These are phyloP conservation scores for Drosophila pseudoananassae DNA, from an alignment of 1,140 invertebrate genomes.

Conservation along the genomic window DNA sequence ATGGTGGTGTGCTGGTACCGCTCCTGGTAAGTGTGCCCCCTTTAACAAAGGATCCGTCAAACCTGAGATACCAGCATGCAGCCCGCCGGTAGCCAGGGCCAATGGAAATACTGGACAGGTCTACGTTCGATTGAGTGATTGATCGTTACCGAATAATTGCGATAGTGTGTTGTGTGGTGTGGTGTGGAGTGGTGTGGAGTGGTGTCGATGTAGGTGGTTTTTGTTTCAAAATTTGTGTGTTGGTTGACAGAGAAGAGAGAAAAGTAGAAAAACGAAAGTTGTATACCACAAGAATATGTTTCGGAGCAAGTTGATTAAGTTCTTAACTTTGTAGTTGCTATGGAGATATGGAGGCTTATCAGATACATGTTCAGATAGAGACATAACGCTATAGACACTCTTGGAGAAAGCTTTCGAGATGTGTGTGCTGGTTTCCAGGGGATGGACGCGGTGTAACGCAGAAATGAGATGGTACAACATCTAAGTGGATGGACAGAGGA, in stretches of 20 bases:
- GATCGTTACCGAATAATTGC: constrained; percentile 25
- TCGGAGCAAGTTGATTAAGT: constrained; percentile 56
- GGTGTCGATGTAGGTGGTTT: constrained; percentile 29
- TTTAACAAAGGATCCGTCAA: constrained; percentile 90
- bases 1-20: constrained; percentile 91
- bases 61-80: constrained; percentile 87
- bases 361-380: constrained; percentile 46
- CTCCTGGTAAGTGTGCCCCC: constrained; percentile 91
- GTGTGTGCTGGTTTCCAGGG: constrained; percentile 26
- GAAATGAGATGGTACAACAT: constrained; percentile 22
- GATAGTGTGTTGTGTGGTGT: constrained; percentile 12
- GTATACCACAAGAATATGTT: constrained; percentile 66
- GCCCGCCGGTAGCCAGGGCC: constrained; percentile 83
- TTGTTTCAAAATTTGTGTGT: constrained; percentile 26
- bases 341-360: constrained; percentile 62
- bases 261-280: constrained; percentile 79
- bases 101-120: constrained; percentile 84
- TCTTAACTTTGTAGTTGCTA: constrained; percentile 53
- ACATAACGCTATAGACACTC: constrained; percentile 44
- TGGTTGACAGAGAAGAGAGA: constrained; percentile 61
- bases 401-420: constrained; percentile 43
- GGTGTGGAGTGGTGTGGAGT: neutral
- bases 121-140: constrained; percentile 59
- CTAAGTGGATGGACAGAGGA: constrained; percentile 33
- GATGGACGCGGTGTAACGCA: constrained; percentile 11